These are phyloP conservation scores for Loxodonta africana DNA, from an alignment of 2,113 vertebrate genomes.

Conservation along the genomic window DNA sequence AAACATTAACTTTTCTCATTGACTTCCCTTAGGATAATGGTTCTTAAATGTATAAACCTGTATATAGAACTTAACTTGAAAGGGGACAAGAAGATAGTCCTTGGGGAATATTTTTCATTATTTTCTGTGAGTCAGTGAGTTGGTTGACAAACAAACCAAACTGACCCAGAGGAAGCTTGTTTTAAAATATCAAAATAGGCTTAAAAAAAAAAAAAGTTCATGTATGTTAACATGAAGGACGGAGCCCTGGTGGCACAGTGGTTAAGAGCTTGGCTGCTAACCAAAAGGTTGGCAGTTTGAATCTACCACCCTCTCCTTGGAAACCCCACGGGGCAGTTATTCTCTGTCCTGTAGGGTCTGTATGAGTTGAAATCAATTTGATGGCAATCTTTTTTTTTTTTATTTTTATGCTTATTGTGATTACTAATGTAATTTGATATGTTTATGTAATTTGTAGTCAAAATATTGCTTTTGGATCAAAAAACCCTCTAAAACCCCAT, in stretches of 20 bases:
- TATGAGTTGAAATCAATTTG: no score
- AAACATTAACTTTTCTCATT: not conserved
- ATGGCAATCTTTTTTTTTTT: not conserved
- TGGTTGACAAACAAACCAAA: slow-evolving; percentile 45
- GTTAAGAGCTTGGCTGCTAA: no score
- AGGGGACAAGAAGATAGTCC: not conserved
- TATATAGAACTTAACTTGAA: not conserved
- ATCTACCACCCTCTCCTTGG: no score
- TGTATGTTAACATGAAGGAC: slow-evolving; percentile 7
- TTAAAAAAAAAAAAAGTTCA: no score
- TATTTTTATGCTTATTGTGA: slow-evolving; percentile 3
- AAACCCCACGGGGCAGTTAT: no score
- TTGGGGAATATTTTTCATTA: slow-evolving; percentile 48
- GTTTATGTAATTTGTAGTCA: slow-evolving; percentile 37
- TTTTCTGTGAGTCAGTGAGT: slow-evolving; percentile 8
- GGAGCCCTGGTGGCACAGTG: no score
- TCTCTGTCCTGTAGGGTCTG: no score
- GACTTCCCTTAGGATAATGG: not conserved
- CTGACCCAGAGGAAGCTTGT: not conserved
- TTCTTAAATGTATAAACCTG: slow-evolving; percentile 48
- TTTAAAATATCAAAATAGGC: not conserved
- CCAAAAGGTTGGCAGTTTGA: no score
- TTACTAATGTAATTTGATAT: slow-evolving; percentile 29
- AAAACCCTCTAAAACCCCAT: not conserved
- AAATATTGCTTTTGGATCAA: slow-evolving; percentile 33